phyloP scores from a whole-genome alignment of 2,888 invertebrate genomes.

The Eupithecia dodoneata region DNA sequence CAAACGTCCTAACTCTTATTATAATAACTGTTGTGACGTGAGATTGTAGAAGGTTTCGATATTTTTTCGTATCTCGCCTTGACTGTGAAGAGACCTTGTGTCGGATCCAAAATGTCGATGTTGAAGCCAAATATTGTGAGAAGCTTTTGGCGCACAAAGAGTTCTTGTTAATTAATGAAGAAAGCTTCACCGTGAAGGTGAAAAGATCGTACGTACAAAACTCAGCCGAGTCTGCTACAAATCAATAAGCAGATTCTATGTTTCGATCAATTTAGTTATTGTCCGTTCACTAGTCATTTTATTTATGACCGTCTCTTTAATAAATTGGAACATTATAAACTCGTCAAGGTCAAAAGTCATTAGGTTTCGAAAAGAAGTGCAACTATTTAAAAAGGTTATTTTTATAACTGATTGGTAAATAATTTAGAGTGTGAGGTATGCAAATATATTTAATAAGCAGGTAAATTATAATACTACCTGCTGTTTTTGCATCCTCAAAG shows the following conservation, averaged over 20 bases:
- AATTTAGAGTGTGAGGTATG: background rate
- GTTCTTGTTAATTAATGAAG: slow-evolving; percentile 10
- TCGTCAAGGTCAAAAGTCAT: background rate
- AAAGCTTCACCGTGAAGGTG: slow-evolving; percentile 7
- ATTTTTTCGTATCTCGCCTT: slow-evolving; percentile 37
- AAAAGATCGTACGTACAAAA: background rate
- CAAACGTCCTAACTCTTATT: background rate
- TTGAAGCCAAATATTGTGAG: slow-evolving; percentile 16
- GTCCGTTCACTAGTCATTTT: background rate
- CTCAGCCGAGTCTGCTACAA: background rate
- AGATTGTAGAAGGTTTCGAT: slow-evolving; percentile 18
- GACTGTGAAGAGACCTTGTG: slow-evolving; percentile 39
- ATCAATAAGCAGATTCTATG: background rate
- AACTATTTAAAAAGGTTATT: background rate
- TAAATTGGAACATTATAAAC: background rate
- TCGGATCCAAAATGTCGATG: slow-evolving; percentile 39
- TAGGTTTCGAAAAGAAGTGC: background rate
- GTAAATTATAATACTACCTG: slow-evolving; percentile 8
- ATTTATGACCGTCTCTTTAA: background rate
- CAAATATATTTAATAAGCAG: background rate
- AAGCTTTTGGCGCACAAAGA: slow-evolving; percentile 16
- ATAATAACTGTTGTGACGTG: background rate
- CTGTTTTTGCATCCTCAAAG: slow-evolving; percentile 7
- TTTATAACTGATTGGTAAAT: background rate
- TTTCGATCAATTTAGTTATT: background rate